Evolutionary conservation across 2,113 vertebrate genomes (phyloP).

Genomic region (Lota lota): DNA sequence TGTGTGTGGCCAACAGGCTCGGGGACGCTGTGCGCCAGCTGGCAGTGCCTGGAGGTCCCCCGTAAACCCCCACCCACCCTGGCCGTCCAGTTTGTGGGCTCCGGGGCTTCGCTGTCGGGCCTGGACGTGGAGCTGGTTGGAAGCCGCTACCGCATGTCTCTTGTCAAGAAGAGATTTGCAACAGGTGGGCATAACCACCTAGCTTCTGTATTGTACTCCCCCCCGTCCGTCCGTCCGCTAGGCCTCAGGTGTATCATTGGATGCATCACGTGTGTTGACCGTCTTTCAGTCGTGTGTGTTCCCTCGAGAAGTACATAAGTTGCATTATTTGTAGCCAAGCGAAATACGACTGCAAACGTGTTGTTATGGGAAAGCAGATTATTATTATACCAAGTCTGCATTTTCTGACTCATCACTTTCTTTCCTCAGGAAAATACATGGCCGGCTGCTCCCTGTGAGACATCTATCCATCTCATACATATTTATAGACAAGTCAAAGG

Average conservation of each 20-base stretch:
- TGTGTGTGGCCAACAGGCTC: slow-evolving; percentile 51
- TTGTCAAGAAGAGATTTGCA: slow-evolving; percentile 93
- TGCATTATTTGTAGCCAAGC: too few species aligned
- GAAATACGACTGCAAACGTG: too few species aligned
- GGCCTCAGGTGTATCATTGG: too few species aligned
- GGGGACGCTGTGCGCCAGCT: slow-evolving; percentile 87
- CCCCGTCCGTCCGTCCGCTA: too few species aligned
- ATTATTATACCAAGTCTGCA: too few species aligned
- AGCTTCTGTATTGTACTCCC: too few species aligned
- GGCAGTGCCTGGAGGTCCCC: slow-evolving; percentile 84
- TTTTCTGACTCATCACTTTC: not conserved
- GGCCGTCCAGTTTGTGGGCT: slow-evolving; percentile 90
- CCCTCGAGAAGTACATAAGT: too few species aligned
- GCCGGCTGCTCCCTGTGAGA: slow-evolving; percentile 73
- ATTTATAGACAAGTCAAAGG: not conserved
- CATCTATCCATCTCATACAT: too few species aligned
- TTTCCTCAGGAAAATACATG: slow-evolving; percentile 76
- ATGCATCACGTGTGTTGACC: too few species aligned
- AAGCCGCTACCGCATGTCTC: slow-evolving; percentile 88
- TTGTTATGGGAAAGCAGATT: too few species aligned
- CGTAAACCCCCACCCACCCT: slow-evolving; percentile 82
- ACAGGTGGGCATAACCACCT: slow-evolving; percentile 75
- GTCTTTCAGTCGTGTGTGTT: too few species aligned
- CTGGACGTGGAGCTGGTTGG: slow-evolving; percentile 87
- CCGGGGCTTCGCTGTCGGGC: slow-evolving; percentile 85